A percentile compares a stretch with the other conserved stretches of the same genome.
These are phyloP conservation scores for Drosophila tripunctata DNA, from an alignment of 2,888 invertebrate species.

Conservation along the genomic window DNA sequence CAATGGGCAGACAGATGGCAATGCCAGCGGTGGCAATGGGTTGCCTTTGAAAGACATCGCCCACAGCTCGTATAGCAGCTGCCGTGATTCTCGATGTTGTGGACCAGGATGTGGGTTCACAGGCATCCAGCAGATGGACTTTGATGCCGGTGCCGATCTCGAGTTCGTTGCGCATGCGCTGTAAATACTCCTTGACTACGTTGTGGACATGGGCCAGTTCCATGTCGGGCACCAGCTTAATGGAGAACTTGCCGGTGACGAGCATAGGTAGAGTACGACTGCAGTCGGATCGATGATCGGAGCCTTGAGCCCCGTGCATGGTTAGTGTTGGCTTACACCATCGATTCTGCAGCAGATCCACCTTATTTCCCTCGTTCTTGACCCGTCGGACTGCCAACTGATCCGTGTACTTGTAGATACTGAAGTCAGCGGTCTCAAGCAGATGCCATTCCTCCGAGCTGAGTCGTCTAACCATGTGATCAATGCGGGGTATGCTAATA, in stretches of 20 bases:
- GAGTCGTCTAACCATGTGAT: constrained; percentile 2
- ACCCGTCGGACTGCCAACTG: constrained; percentile 37
- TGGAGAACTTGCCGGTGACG: constrained; percentile 48
- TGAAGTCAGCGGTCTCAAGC: constrained; percentile 40
- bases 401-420: constrained; percentile 39
- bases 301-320: constrained; percentile 55
- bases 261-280: constrained; percentile 33
- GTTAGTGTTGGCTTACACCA: constrained; percentile 49
- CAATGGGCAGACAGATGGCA: constrained; percentile 43
- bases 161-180: fast-evolving
- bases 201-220: neutral
- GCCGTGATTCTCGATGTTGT: neutral
- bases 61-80: constrained; percentile 4
- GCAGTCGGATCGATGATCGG: constrained; percentile 12
- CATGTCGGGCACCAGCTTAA: constrained; percentile 55
- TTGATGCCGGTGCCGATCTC: constrained; percentile 19
- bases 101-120: constrained; percentile 30
- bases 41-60: neutral
- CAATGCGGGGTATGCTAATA: constrained; percentile 17
- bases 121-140: constrained; percentile 21
- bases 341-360: constrained; percentile 36
- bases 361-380: constrained; percentile 25
- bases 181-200: constrained; percentile 18
- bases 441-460: constrained; percentile 31
- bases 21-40: constrained; percentile 23